Base-by-base conservation (phyloP, 2,888 invertebrate species). In the Drosophila kambysellisi region DNA sequence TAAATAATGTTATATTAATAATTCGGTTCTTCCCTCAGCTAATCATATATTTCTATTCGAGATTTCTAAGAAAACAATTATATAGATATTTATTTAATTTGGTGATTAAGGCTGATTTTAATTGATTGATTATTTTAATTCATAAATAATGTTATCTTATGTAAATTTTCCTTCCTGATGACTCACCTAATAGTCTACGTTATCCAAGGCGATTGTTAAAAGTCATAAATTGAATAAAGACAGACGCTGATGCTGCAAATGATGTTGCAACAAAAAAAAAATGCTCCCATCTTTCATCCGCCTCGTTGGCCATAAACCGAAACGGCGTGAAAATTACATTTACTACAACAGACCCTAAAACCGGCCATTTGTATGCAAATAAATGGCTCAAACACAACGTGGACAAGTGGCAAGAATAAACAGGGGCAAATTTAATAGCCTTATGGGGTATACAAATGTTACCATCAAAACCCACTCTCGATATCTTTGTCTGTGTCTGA, bases 231-330 rank as follows among this genome's bases (percentile, higher is more conserved):
- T 30, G 43, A 37, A n/a, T 37, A 61, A 15, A n/a, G 39, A 29
- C 37, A 32, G 7, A 43, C 17, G 43, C 50, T 52, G 32, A 52
- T 32, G 37, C 67, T 70, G 79, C 72, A 66, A 68, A 68, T 81
- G 73, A 71, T 70, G 60, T 70, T 39, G 15, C 76, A 66, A 78
- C 67, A 20, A 66, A 78, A 70, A 20, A 60, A 60, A 75, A 76
- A 66, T 46, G 60, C 62, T 33, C 37, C 46, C 80, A 85, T 88
- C 68, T 76, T 81, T 88, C 88, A 85, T 85, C 85, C 79, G 86
- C 82, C 74, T 67, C 43, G 83, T 88, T 72, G 62, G 63, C 79
- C 76, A 41, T 54, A 64, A 79, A 68, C 54, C 56, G 67, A 51
- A 63, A 20, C 58, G 64, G 53, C 61, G 79, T 59, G 53, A 58